phyloP scores from a whole-genome alignment of 2,113 vertebrate species.

The Alaudala cheleensis region DNA sequence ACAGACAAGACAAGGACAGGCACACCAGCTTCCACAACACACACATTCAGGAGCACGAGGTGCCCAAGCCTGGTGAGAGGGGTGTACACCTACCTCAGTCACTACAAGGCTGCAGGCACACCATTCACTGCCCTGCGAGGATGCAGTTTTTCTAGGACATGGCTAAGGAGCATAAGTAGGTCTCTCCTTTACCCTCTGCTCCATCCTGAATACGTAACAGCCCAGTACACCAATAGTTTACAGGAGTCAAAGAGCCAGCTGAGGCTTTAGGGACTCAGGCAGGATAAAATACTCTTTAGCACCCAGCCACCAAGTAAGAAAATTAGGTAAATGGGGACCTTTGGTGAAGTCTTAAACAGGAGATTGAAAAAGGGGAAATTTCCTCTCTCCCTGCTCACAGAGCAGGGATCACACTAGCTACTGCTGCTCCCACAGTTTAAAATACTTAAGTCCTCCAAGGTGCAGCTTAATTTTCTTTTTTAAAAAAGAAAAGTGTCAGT shows the following conservation, averaged over 20 bases:
- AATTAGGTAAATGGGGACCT: neutral
- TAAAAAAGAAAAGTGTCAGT: conserved; percentile 78
- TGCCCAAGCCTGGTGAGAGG: neutral
- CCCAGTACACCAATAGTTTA: conserved; percentile 15
- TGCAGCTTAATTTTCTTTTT: conserved; percentile 75
- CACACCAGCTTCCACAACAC: neutral
- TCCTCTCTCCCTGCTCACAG: neutral
- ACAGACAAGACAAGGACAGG: neutral
- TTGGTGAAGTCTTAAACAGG: neutral
- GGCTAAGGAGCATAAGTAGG: conserved; percentile 1
- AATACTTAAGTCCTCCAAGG: conserved; percentile 71
- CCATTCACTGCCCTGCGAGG: neutral
- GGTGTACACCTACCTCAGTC: neutral
- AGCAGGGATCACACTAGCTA: conserved; percentile 23
- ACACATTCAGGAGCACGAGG: neutral
- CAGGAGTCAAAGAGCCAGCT: conserved; percentile 15
- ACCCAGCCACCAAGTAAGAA: neutral
- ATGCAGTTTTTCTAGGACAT: neutral
- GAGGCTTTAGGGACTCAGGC: conserved; percentile 27
- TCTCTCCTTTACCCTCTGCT: conserved; percentile 20
- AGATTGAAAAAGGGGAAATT: conserved; percentile 2
- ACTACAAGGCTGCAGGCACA: neutral
- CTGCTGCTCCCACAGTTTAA: conserved; percentile 63
- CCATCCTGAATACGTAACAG: neutral
- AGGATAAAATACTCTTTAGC: conserved; percentile 31